phyloP scores from a whole-genome alignment of 2,113 vertebrate species.

The Seriola aureovittata region DNA sequence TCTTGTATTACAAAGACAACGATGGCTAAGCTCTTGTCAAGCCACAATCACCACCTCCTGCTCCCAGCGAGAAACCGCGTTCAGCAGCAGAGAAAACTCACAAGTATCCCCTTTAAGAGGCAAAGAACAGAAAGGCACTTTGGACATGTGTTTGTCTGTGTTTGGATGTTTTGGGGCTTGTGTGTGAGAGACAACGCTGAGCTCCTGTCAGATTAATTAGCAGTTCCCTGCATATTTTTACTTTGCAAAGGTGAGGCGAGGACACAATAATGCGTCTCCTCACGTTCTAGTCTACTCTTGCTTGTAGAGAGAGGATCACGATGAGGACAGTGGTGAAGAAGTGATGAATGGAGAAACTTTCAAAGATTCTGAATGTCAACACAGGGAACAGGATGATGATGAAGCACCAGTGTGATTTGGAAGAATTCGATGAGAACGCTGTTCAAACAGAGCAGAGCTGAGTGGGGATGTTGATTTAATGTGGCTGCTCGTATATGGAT shows the following conservation, averaged over 20 bases:
- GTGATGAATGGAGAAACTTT: constrained; percentile 42
- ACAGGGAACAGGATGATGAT: constrained; percentile 32
- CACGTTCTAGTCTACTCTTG: constrained; percentile 3
- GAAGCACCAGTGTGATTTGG: constrained; percentile 17
- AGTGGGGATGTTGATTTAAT: constrained; percentile 40
- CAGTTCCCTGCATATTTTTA: constrained; percentile 28
- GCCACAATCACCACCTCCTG: too few species aligned
- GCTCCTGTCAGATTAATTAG: constrained; percentile 38
- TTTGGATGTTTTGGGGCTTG: constrained; percentile 4
- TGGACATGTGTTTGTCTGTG: constrained; percentile 9
- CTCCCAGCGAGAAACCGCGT: too few species aligned
- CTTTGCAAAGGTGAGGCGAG: constrained; percentile 14
- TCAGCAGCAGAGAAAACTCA: too few species aligned
- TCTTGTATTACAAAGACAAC: too few species aligned
- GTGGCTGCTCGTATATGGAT: constrained; percentile 33
- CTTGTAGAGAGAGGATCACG: not conserved
- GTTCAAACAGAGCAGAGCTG: constrained; percentile 19
- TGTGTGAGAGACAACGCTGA: not conserved
- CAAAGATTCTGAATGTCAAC: constrained; percentile 13
- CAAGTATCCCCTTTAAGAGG: not conserved
- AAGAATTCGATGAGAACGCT: constrained; percentile 12
- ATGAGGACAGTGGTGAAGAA: constrained; percentile 11
- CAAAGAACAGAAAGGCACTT: not conserved
- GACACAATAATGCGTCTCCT: constrained; percentile 10
- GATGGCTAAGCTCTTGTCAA: too few species aligned